These are phyloP conservation scores for Anarhynchus alexandrinus DNA, from an alignment of 2,113 vertebrate species.

Conservation along the genomic window DNA sequence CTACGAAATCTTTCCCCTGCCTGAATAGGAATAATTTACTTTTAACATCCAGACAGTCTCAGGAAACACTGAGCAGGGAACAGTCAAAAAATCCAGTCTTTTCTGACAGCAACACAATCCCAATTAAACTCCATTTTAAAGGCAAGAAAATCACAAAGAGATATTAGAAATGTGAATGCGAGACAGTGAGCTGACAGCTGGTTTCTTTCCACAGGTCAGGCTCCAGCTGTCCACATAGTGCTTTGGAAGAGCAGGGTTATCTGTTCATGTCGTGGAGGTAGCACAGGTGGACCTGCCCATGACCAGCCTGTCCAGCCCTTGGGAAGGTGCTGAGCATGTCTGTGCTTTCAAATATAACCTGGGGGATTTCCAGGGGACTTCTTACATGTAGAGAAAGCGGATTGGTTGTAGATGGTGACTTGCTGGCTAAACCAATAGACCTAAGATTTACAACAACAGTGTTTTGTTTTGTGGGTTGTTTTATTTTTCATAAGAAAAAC, in stretches of 20 bases:
- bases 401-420: neutral
- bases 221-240: rapidly evolving
- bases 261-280: rapidly evolving
- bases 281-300: neutral
- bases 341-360: neutral
- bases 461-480: neutral
- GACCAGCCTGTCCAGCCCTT: neutral
- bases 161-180: neutral
- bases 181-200: neutral
- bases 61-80: neutral
- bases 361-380: neutral
- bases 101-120: neutral
- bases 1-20: rapidly evolving
- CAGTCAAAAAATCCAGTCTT: neutral
- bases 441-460: neutral
- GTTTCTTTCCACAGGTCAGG: neutral
- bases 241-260: neutral
- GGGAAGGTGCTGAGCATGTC: neutral
- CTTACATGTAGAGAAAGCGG: neutral
- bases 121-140: neutral
- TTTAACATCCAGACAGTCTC: neutral
- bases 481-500: neutral
- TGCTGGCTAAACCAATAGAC: neutral
- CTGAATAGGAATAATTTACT: neutral
- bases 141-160: neutral